phyloP scores from a whole-genome alignment of 1,140 invertebrate species.

The Lordiphosa mommai region DNA sequence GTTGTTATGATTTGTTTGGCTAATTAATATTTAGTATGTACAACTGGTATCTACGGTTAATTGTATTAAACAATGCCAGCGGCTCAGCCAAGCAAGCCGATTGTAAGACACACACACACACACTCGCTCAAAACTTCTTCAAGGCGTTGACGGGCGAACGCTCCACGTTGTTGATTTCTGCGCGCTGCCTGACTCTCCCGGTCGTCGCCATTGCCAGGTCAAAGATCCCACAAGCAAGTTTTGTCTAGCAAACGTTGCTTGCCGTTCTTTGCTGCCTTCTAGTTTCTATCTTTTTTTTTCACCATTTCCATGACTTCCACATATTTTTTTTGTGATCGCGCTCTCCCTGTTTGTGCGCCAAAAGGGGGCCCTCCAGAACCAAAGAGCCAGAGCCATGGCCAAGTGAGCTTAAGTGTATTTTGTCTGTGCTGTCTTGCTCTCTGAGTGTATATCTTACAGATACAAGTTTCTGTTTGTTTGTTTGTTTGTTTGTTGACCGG shows the following conservation, averaged over 20 bases:
- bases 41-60: slow-evolving; percentile 76
- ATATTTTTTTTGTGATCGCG: slow-evolving; percentile 25
- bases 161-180: slow-evolving; percentile 53
- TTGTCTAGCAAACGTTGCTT: slow-evolving; percentile 64
- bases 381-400: slow-evolving; percentile 33
- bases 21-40: slow-evolving; percentile 50
- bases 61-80: slow-evolving; percentile 52
- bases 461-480: slow-evolving; percentile 69
- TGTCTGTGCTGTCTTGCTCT: slow-evolving; percentile 26
- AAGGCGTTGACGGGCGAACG: slow-evolving; percentile 47
- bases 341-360: slow-evolving; percentile 25
- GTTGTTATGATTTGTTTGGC: slow-evolving; percentile 12
- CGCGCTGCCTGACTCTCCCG: slow-evolving; percentile 39
- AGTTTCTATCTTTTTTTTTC: slow-evolving; percentile 25
- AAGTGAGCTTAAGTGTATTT: slow-evolving; percentile 30
- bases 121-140: not conserved
- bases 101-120: slow-evolving; percentile 12
- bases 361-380: slow-evolving; percentile 43
- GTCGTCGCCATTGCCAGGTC: slow-evolving; percentile 71
- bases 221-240: slow-evolving; percentile 76
- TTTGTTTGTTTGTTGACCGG: slow-evolving; percentile 71
- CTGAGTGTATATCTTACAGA: slow-evolving; percentile 59
- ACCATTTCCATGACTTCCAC: slow-evolving; percentile 50
- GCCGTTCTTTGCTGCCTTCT: slow-evolving; percentile 34
- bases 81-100: slow-evolving; percentile 4